Percentiles rank a stretch among this genome's conserved stretches.
phyloP scores from a whole-genome alignment of 2,888 invertebrate genomes.

The Julus scandinavius region DNA sequence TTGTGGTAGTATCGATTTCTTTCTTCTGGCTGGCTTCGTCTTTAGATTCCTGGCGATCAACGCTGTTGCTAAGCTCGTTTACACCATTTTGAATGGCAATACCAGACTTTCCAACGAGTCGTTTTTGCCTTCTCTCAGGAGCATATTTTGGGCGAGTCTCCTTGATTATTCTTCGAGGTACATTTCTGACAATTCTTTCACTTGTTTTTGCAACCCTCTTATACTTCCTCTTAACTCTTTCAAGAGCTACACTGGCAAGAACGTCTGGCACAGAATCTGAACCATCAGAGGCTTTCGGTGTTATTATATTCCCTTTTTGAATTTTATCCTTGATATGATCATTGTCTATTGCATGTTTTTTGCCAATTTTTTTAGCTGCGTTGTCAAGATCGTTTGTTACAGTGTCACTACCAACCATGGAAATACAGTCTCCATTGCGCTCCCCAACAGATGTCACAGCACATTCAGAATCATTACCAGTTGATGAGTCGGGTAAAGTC shows the following conservation, averaged over 20 bases:
- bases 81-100: background rate
- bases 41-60: background rate
- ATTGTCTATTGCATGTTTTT: background rate
- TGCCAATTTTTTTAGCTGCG: background rate
- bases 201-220: background rate
- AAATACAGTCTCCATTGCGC: background rate
- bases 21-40: background rate
- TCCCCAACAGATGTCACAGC: background rate
- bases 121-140: background rate
- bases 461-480: constrained; percentile 9
- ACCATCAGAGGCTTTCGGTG: background rate
- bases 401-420: background rate
- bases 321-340: background rate
- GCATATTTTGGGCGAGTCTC: background rate
- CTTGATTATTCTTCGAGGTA: background rate
- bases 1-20: background rate
- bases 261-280: background rate
- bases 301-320: background rate
- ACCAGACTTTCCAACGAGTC: background rate
- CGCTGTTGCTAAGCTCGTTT: background rate
- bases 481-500: background rate
- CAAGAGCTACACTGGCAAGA: background rate
- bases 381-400: background rate
- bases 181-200: background rate
- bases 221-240: background rate